These are phyloP conservation scores for Aramus guarauna DNA, from an alignment of 2,113 vertebrate species.

Conservation along the genomic window DNA sequence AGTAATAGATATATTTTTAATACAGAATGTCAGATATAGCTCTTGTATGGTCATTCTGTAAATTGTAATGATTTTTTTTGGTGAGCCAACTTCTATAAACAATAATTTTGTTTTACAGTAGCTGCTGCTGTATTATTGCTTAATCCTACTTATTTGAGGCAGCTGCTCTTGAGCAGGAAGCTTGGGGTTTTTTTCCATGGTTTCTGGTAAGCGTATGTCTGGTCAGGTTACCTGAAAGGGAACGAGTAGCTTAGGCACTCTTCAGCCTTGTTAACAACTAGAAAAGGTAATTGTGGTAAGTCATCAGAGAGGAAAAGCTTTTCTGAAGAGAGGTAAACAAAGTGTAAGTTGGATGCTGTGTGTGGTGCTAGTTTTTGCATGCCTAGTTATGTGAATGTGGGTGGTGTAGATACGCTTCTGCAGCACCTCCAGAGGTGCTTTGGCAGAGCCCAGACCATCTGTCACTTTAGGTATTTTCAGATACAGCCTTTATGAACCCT, in stretches of 20 bases:
- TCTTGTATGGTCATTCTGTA: neutral
- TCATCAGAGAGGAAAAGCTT: neutral
- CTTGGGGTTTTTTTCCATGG: neutral
- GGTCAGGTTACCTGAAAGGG: neutral
- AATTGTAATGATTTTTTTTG: neutral
- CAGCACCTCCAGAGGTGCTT: neutral
- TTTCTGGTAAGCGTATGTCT: neutral
- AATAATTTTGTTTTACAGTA: neutral
- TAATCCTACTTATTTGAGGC: neutral
- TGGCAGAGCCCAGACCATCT: neutral
- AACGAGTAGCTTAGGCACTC: neutral
- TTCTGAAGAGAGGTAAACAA: neutral
- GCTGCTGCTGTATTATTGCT: neutral
- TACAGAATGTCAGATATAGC: neutral
- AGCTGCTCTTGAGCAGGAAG: neutral
- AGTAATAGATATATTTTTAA: neutral
- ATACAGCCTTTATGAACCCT: neutral
- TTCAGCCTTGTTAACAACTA: neutral
- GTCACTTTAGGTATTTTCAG: neutral
- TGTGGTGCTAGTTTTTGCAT: constrained; percentile 1
- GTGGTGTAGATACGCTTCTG: neutral
- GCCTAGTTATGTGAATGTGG: neutral
- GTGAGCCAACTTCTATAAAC: neutral
- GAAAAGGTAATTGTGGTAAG: neutral
- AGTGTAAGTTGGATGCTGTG: neutral